Conservation (phyloP, 2,113 vertebrate species). For the Beaufortia kweichowensis region DNA sequence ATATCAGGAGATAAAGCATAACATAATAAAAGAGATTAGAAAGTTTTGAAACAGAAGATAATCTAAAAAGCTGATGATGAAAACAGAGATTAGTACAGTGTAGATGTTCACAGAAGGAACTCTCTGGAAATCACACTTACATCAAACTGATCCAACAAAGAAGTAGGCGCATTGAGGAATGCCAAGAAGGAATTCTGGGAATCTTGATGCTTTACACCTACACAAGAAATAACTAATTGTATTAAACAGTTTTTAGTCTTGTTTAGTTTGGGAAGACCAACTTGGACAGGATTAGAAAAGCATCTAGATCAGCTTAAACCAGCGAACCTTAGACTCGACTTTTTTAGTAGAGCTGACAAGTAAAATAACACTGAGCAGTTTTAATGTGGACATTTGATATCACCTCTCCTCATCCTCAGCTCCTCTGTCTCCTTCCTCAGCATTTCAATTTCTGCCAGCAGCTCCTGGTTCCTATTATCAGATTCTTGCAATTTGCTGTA, state of each 20-base stretch:
- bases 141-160: slow-evolving; percentile 94
- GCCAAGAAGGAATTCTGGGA: slow-evolving; percentile 99
- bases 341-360: too few species aligned
- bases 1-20: background rate
- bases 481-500: slow-evolving; percentile 93
- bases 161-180: slow-evolving; percentile 96
- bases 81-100: background rate
- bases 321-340: too few species aligned
- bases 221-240: slow-evolving; percentile 39
- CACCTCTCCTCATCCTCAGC: slow-evolving; percentile 91
- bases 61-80: background rate
- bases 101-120: background rate
- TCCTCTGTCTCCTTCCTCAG: slow-evolving; percentile 95
- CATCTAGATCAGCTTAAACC: too few species aligned
- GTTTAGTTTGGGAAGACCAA: background rate
- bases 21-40: background rate
- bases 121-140: slow-evolving; percentile 75
- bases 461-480: slow-evolving; percentile 90
- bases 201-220: slow-evolving; percentile 98
- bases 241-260: background rate
- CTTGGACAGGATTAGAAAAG: too few species aligned
- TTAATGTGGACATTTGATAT: slow-evolving; percentile 37
- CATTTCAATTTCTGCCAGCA: slow-evolving; percentile 87
- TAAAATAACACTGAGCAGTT: background rate
- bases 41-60: background rate